Evolutionary conservation across 2,113 vertebrate genomes (phyloP), one percentile per base, ranked within the genome.

Genomic region (Motacilla tschutschensis): DNA sequence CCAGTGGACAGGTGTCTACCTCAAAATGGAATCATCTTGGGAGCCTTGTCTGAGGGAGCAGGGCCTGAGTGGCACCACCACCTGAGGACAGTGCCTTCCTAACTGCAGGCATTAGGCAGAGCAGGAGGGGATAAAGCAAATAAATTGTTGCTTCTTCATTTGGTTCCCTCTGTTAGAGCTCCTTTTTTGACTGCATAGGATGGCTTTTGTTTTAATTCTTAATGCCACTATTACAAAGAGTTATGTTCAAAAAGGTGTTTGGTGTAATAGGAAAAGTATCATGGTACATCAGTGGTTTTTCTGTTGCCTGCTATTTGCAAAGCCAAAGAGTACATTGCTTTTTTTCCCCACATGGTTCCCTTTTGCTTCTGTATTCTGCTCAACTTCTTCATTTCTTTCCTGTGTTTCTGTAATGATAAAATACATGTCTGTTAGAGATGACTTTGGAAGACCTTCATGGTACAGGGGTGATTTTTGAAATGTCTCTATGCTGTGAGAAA

Each of bases 1-100:
- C 77, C 58, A 57, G 36, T 43, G 58, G 87, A 85, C 83, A 93
- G 80, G 75, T 93, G 77, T 51, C 63, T 78, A 35, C 78, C 72
- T 88, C 72, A 66, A 80, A 90, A 82, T 85, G 94, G 62, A 36
- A 59, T 59, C 7, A 0, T 87, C 59, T 88, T 84, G 75, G 64
- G 69, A 91, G 70, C 44, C 20, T 51, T 65, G 33, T n/a, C 43
- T 79, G 83, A 35, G 47, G 82, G 67, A 72, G 58, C n/a, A 69
- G 59, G 57, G 67, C 33, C 65, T 75, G 72, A 85, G 54, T 22
- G 72, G 87, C 35, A 65, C 43, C 16, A 5, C 25, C 19, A 8
- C 55, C 33, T 9, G 20, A 57, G 38, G 17, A 12, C 25, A 2
- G 8, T 15, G 28, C 47, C 51, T 81, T 82, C 44, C 25, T 10